Base-by-base conservation (phyloP, 2,113 vertebrate species). In the Excalfactoria chinensis region DNA sequence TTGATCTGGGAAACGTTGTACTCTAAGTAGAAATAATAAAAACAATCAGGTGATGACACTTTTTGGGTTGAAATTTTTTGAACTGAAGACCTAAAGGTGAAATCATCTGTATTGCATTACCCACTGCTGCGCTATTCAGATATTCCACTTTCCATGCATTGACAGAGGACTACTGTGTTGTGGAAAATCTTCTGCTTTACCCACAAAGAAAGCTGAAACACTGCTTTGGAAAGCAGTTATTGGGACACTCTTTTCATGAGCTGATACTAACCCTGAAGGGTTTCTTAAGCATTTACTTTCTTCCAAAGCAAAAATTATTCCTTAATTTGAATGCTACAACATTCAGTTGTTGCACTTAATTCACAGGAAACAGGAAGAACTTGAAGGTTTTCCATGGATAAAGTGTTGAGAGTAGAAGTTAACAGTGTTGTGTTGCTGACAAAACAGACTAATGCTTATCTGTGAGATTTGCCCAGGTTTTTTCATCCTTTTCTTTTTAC, bases 11-110 rank as follows among this genome's bases (percentile, higher is more conserved):
- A 93, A 76, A 95, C 89, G 22, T 67, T 59, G 68, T 88, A 34
- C 78, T 91, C 59, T 91, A 96, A 93, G 93, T 93, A 93, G 64
- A 95, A 82, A 81, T 21, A 86, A 74, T 95, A 84, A 95, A 93
- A 95, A 85, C 75, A 85, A 85, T 89, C 95, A 94, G 94, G 95
- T 95, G 94, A 95, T 95, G 91, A 96, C 93, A 95, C 93, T 95
- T 96, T 85, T 88, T 89, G 93, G 93, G 91, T 92, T 93, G 91
- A 73, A n/a, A 83, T 73, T 80, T 92, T 95, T 95, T 96, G 90
- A 96, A 93, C 93, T 72, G 85, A 84, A 95, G 90, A 95, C 89
- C 68, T 93, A 49, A 91, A 96, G 86, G 93, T 94, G 93, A 94
- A 94, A 95, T 96, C 92, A 92, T 96, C 90, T 96, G 93, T 92